Percentiles rank a stretch among this genome's conserved stretches.
phyloP scores from a whole-genome alignment of 2,113 vertebrate species.

The Odontesthes bonariensis region DNA sequence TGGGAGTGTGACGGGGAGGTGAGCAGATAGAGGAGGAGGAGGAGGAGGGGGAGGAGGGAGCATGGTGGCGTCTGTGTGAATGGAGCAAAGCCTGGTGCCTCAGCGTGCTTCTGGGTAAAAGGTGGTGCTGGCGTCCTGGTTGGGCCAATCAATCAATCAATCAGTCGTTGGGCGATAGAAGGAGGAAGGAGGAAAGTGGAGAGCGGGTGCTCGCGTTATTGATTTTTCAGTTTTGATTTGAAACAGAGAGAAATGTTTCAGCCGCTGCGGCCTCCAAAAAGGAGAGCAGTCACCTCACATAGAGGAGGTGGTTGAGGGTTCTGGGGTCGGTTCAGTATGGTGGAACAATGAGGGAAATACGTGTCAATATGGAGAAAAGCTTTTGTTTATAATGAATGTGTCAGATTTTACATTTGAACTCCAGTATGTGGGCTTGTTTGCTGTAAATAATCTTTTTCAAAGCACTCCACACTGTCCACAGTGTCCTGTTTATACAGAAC shows the following conservation, averaged over 20 bases:
- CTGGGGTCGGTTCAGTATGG: conserved; percentile 37
- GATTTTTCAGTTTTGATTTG: conserved; percentile 64
- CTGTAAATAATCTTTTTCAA: background rate
- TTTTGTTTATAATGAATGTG: background rate
- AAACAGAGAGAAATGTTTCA: conserved; percentile 75
- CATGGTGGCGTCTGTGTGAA: conserved; percentile 82
- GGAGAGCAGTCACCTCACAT: conserved; percentile 56
- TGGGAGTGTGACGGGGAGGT: conserved; percentile 81
- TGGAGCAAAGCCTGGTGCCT: conserved; percentile 87
- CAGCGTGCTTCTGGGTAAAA: conserved; percentile 84
- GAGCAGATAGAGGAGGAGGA: conserved; percentile 77
- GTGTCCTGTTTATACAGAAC: background rate
- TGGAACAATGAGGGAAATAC: conserved; percentile 34
- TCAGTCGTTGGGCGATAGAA: conserved; percentile 61
- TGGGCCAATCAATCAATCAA: conserved; percentile 71
- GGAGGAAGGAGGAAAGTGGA: conserved; percentile 77
- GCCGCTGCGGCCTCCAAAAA: conserved; percentile 47
- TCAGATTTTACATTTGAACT: background rate
- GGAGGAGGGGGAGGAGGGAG: conserved; percentile 58
- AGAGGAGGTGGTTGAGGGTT: conserved; percentile 32
- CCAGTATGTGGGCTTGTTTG: background rate
- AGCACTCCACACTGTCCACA: too few species aligned
- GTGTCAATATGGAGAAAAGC: background rate
- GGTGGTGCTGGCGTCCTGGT: conserved; percentile 83
- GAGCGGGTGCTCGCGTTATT: conserved; percentile 75